Evolutionary conservation across 2,888 invertebrate genomes (phyloP), one percentile per base, ranked within the genome.

Genomic region (Diabrotica balteata): DNA sequence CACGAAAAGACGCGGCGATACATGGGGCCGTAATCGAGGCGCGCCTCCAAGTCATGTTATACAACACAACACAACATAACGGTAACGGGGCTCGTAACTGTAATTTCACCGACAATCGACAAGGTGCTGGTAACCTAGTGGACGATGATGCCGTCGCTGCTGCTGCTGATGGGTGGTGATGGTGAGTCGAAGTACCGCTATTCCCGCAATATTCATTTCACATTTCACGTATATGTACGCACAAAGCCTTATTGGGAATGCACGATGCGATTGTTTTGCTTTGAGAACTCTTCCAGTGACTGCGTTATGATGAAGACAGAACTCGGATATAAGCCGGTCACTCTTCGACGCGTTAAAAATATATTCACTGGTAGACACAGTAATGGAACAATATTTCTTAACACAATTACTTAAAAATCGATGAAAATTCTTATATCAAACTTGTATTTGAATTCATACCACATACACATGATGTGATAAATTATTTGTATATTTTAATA

Each of bases 71-170:
- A 55, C 51, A 65, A 63, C 66, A 8, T 57, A 57, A 57, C 55
- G 55, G 55, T 57, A 57, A 45, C 17, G 11, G 44, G 17, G 11
- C 75, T 69, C 72, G 70, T 74, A 73, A 73, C 74, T 72, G 74
- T 74, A 70, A 66, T 59, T 64, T 62, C 55, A 71, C 74, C 72
- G 70, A 66, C 59, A 65, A 63, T 73, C 71, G 70, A 67, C 59
- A 66, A 67, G 63, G 69, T 68, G 77, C 77, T 78, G 79, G 76
- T 79, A 78, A 79, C 79, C 79, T 74, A 79, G 77, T 79, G 78
- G 55, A 57, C 55, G 55, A 8, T 17, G 44, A 7, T 45, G 55
- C 55, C 44, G 45, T 44, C 45, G 4, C 17, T 57, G 44, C 9
- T 42, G 47, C 8, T 47, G 5, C 8, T 47, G 47, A 47, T 47